Conservation (phyloP, 2,888 invertebrate genomes). For the Cephus nigrinus region DNA sequence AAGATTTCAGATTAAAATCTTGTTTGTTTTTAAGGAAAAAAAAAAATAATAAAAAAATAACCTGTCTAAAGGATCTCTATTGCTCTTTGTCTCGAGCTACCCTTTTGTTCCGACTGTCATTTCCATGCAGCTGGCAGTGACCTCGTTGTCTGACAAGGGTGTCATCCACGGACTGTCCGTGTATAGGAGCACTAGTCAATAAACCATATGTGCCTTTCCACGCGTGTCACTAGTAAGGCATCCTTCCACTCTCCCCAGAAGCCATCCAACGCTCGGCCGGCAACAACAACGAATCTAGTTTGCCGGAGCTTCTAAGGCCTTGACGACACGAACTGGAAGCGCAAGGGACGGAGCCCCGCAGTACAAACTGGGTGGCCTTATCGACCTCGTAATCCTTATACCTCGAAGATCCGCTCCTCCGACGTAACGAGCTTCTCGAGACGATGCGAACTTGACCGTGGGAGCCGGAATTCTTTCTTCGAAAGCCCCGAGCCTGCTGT, state of each 20-base stretch:
- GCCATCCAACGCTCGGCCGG: constrained; percentile 28
- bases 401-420: not conserved
- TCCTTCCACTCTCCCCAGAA: constrained; percentile 32
- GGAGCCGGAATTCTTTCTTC: not conserved
- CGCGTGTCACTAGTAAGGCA: constrained; percentile 38
- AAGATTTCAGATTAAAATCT: not conserved
- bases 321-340: constrained; percentile 13
- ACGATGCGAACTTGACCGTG: not conserved
- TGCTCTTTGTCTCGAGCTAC: not conserved
- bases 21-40: not conserved
- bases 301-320: constrained; percentile 27
- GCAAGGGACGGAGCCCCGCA: not conserved
- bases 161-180: not conserved
- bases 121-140: constrained; percentile 35
- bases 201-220: constrained; percentile 24
- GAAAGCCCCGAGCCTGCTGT: not conserved
- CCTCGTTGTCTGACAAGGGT: constrained; percentile 35
- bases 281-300: constrained; percentile 33
- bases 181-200: constrained; percentile 23
- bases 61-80: not conserved
- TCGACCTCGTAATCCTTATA: not conserved
- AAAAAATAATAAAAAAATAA: not conserved
- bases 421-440: not conserved
- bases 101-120: not conserved
- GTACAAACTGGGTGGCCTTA: not conserved